These are phyloP conservation scores for Nipponacmea schrenckii DNA, from an alignment of 2,888 invertebrate genomes.

Conservation along the genomic window DNA sequence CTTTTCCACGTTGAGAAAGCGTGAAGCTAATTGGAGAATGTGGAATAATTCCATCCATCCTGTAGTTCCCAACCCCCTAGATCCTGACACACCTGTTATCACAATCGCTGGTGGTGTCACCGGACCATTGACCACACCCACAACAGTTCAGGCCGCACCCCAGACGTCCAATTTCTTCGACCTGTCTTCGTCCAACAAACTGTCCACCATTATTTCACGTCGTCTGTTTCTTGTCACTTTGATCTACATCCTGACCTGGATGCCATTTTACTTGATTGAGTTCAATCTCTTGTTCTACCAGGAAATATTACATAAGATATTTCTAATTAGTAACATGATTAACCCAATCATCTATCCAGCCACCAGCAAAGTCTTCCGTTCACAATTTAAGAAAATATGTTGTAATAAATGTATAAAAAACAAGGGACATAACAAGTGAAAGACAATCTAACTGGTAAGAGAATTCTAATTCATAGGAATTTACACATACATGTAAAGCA, in stretches of 20 bases:
- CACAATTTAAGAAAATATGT: background rate
- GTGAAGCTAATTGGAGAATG: background rate
- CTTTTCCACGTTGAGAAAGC: background rate
- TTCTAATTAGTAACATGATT: background rate
- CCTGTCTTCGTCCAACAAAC: background rate
- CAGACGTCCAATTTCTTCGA: background rate
- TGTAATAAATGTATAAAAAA: background rate
- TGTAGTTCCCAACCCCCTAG: background rate
- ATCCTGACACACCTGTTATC: background rate
- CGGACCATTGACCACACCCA: background rate
- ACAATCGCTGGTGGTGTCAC: background rate
- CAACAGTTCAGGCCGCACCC: background rate
- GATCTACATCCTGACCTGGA: background rate
- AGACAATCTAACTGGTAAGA: no score
- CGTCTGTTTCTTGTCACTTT: background rate
- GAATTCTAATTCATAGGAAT: no score
- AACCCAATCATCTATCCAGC: background rate
- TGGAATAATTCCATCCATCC: background rate
- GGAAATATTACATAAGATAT: background rate
- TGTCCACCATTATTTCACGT: background rate
- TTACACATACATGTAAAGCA: no score
- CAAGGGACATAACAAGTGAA: background rate
- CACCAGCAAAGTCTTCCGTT: background rate
- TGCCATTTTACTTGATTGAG: constrained; percentile 3
- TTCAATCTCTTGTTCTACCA: background rate